phyloP scores from a whole-genome alignment of 2,888 invertebrate genomes.

The Melangyna quadrimaculata region DNA sequence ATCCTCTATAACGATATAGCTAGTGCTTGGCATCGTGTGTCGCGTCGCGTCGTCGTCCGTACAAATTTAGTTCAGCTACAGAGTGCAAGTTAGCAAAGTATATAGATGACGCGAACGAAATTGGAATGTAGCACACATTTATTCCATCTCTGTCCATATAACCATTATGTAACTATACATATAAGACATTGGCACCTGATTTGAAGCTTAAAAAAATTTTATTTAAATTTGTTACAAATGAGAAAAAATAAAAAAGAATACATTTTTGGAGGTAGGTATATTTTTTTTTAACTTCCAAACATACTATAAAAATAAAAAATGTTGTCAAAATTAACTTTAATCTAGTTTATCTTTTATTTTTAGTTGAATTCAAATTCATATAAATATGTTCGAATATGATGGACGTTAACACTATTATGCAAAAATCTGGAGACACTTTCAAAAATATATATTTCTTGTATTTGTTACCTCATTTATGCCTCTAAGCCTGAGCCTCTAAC shows the following conservation, averaged over 20 bases:
- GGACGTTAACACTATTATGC: no score
- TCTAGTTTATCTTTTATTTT: neutral
- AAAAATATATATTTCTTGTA: no score
- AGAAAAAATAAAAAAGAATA: neutral
- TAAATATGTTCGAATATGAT: no score
- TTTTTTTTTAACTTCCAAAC: neutral
- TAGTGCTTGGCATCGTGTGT: neutral
- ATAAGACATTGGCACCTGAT: neutral
- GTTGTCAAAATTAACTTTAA: neutral
- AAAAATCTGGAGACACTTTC: no score
- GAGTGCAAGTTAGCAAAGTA: neutral
- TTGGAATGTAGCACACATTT: neutral
- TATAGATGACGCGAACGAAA: neutral
- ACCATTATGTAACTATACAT: neutral
- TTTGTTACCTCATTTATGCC: no score
- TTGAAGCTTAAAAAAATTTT: neutral
- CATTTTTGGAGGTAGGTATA: neutral
- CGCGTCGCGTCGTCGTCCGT: neutral
- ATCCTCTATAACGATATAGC: conserved; percentile 28
- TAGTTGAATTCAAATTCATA: neutral
- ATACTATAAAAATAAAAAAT: neutral
- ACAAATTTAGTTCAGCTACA: neutral
- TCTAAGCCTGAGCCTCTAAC: no score
- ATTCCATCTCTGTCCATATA: neutral
- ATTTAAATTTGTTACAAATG: neutral